Conservation (phyloP, 2,113 vertebrate genomes). For the Callospermophilus lateralis region DNA sequence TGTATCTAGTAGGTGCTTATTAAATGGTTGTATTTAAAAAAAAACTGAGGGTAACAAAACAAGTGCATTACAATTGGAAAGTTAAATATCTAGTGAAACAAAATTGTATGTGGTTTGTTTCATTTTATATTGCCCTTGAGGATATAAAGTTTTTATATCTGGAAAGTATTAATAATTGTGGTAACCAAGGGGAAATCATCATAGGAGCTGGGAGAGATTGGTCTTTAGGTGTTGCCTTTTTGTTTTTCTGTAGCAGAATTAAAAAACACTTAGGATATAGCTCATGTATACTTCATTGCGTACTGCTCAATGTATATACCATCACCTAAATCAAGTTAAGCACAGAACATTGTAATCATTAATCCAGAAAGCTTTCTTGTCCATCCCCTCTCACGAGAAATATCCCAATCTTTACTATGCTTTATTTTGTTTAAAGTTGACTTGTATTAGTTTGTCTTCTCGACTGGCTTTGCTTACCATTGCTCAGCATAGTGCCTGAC, state of each 20-base stretch:
- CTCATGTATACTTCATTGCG: neutral
- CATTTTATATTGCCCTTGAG: slow-evolving; percentile 17
- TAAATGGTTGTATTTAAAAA: slow-evolving; percentile 25
- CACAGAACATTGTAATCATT: slow-evolving; percentile 28
- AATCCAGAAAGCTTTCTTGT: slow-evolving; percentile 4
- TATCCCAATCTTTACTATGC: neutral
- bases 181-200: slow-evolving; percentile 20
- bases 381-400: neutral
- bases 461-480: neutral
- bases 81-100: slow-evolving; percentile 10
- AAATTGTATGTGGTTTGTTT: neutral
- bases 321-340: neutral
- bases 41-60: neutral
- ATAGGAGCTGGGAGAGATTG: neutral
- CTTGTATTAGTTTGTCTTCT: slow-evolving; percentile 25
- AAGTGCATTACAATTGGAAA: neutral
- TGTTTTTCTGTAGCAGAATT: neutral
- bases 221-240: neutral
- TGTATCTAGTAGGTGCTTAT: neutral
- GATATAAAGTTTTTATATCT: neutral
- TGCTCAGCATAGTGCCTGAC: neutral
- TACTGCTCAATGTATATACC: neutral
- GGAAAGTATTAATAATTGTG: neutral
- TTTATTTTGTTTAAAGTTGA: slow-evolving; percentile 32
- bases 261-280: neutral